phyloP scores from a whole-genome alignment of 2,113 vertebrate genomes.

The Oryzias javanicus region DNA sequence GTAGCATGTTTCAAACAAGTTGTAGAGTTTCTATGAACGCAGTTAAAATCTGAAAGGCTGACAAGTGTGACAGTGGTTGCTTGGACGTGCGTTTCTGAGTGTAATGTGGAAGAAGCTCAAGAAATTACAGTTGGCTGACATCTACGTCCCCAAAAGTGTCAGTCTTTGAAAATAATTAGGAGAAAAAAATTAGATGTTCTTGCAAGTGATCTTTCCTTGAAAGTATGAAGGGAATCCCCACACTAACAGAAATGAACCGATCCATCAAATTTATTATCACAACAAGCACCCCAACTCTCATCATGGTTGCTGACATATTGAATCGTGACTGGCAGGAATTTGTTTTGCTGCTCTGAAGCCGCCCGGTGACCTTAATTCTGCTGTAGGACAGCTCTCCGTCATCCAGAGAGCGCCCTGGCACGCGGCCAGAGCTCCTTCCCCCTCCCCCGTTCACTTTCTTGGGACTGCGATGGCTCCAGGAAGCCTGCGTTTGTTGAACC shows the following conservation, averaged over 20 bases:
- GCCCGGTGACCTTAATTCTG: conserved; percentile 22
- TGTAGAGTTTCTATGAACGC: too few species aligned
- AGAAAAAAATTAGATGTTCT: too few species aligned
- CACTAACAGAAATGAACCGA: neutral
- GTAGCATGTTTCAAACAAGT: too few species aligned
- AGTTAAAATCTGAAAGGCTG: too few species aligned
- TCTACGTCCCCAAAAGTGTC: too few species aligned
- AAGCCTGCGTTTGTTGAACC: conserved; percentile 64
- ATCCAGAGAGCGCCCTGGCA: conserved; percentile 24
- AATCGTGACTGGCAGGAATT: neutral
- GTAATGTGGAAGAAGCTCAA: too few species aligned
- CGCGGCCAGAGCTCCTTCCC: conserved; percentile 11
- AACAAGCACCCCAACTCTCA: neutral
- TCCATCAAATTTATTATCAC: too few species aligned
- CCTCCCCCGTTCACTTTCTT: conserved; percentile 14
- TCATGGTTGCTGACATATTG: conserved; percentile 2
- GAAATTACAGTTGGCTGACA: too few species aligned
- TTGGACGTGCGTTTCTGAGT: too few species aligned
- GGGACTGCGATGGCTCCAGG: conserved; percentile 52
- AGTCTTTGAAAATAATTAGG: too few species aligned
- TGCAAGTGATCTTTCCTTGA: neutral
- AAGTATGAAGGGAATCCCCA: neutral
- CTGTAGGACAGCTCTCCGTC: conserved; percentile 17
- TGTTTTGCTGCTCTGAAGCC: conserved; percentile 15
- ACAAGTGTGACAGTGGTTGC: too few species aligned